Evolutionary conservation across 2,888 invertebrate species (phyloP).

Genomic region (Tipula vernalis): DNA sequence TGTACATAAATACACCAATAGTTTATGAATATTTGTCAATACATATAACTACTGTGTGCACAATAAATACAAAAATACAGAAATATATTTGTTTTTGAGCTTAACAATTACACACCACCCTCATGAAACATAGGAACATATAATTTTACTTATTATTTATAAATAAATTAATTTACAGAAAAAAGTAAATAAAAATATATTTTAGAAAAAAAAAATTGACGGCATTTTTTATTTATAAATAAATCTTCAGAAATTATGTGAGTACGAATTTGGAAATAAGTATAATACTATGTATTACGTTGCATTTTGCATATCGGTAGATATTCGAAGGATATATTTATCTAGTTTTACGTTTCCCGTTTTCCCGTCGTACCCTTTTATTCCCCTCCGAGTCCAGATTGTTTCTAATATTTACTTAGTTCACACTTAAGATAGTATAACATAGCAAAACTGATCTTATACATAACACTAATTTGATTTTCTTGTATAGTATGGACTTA

Average conservation of each 20-base stretch:
- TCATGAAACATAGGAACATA: neutral
- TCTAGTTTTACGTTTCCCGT: too few species aligned
- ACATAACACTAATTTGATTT: too few species aligned
- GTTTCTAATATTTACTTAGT: too few species aligned
- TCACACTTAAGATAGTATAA: too few species aligned
- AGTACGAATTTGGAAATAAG: too few species aligned
- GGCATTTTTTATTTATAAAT: neutral
- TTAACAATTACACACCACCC: neutral
- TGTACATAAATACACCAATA: neutral
- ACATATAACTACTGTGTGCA: neutral
- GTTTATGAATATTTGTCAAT: neutral
- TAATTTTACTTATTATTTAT: neutral
- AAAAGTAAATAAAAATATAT: neutral
- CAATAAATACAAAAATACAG: neutral
- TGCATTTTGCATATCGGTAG: too few species aligned
- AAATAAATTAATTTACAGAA: neutral
- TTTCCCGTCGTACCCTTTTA: too few species aligned
- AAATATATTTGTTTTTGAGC: neutral
- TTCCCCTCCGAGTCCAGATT: too few species aligned
- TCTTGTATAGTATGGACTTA: too few species aligned
- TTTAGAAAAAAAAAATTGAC: neutral
- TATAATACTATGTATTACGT: too few species aligned
- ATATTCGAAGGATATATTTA: too few species aligned
- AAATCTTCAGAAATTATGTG: neutral
- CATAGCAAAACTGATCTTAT: too few species aligned